These are phyloP conservation scores for Ptiloglossa arizonensis DNA, from an alignment of 1,140 invertebrate species.

Conservation along the genomic window DNA sequence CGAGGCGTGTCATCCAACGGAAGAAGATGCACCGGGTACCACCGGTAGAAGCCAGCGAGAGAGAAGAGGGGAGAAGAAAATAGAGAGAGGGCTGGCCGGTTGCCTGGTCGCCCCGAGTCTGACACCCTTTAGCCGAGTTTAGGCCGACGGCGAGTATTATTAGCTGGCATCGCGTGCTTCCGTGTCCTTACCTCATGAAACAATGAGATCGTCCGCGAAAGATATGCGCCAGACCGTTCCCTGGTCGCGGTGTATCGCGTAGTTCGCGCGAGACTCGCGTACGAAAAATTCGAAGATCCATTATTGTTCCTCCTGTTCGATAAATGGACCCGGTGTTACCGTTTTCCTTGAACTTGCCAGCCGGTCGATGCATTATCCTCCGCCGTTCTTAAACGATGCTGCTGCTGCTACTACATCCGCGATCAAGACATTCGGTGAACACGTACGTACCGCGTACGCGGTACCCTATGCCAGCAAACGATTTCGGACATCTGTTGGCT, in stretches of 20 bases:
- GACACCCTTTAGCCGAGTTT: conserved; percentile 70
- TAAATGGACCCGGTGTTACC: not conserved
- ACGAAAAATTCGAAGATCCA: conserved; percentile 14
- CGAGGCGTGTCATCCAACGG: not conserved
- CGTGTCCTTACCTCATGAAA: conserved; percentile 61
- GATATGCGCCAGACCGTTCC: conserved; percentile 11
- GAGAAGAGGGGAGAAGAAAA: not conserved
- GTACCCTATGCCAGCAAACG: too few relatives aligned
- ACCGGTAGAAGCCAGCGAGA: not conserved
- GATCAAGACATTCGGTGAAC: not conserved
- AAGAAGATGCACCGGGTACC: not conserved
- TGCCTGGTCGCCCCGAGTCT: conserved; percentile 60
- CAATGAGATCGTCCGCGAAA: conserved; percentile 50
- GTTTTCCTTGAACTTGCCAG: conserved; percentile 31
- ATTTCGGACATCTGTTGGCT: too few relatives aligned
- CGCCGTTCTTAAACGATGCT: not conserved
- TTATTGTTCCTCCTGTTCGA: not conserved
- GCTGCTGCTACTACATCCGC: not conserved
- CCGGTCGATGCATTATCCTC: conserved; percentile 7
- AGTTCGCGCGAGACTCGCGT: conserved; percentile 15
- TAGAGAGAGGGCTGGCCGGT: conserved; percentile 47
- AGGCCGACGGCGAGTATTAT: conserved; percentile 70
- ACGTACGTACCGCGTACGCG: not conserved
- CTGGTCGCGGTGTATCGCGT: conserved; percentile 4
- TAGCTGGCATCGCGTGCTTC: conserved; percentile 67